Evolutionary conservation across 2,113 vertebrate species (phyloP), one percentile per base, ranked within the genome.

Genomic region (Dryoscopus gambensis): DNA sequence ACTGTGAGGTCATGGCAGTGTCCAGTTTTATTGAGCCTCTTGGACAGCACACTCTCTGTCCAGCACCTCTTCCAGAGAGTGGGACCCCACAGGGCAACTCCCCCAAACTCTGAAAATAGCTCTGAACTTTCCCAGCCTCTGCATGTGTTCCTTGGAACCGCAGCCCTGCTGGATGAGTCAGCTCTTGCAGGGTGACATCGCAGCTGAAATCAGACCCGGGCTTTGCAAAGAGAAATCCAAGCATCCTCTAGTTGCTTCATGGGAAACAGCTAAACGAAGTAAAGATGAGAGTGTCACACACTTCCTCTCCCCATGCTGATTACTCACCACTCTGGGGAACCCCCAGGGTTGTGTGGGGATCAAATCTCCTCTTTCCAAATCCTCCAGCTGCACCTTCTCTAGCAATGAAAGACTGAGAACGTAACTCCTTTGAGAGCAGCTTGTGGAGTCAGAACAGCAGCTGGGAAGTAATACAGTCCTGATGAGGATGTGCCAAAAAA

Each of bases 81-180:
- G 86, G 84, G 77, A 95, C 89, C 80, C 86, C 86, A 70, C 2
- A 3, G 68, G 81, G 71, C 83, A 74, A 50, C 73, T 93, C 76
- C 83, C 30, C 19, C 3, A 5, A 55, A 60, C 64, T 74, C 92
- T 74, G 71, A 86, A 90, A 97, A 96, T 92, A 94, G 79, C 75
- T 82, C 71, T 93, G 79, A 95, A 90, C 96, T 96, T 97, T 96
- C 90, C 96, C 93, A 97, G 87, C 84, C 74, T 91, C 87, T 91
- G 84, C 65, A 19, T 93, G 74, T 85, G 78, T 77, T 96, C 84
- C 84, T 91, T 92, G 93, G 95, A 96, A 88, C 91, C 14, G 25
- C 31, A 91, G 55, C 73, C 84, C 68, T 84, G 80, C 31, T n/a
- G 89, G 77, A 49, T 95, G 93, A 94, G 87, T 93, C 95, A 96